Conservation (phyloP, 2,888 invertebrate genomes). For the Lepidonotus clava region DNA sequence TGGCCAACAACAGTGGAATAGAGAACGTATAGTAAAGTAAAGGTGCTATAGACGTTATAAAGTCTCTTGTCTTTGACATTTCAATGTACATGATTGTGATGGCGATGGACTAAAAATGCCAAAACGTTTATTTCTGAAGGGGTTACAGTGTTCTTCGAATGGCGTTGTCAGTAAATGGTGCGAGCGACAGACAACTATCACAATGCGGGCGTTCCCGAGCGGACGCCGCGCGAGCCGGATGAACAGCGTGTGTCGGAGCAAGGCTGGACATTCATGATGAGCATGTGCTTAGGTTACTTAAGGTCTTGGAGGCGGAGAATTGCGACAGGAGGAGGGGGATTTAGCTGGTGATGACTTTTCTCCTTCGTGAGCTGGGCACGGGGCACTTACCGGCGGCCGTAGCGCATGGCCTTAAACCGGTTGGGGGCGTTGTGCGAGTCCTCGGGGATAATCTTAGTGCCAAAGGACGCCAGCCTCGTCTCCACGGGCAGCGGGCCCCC, state of each 20-base stretch:
- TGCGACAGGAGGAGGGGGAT: neutral
- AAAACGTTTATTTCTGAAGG: neutral
- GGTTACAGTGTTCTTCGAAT: neutral
- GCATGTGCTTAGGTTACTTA: too few species aligned
- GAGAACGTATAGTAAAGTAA: neutral
- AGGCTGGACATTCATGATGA: neutral
- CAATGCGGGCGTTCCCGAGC: neutral
- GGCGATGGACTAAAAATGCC: neutral
- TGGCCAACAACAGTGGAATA: neutral
- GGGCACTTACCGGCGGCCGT: conserved; percentile 53
- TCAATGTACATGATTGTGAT: neutral
- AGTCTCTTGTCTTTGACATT: neutral
- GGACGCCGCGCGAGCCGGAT: neutral
- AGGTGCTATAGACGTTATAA: neutral
- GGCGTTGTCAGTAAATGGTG: too few species aligned
- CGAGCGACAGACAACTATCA: neutral
- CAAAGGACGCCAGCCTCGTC: conserved; percentile 60
- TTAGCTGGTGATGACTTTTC: neutral
- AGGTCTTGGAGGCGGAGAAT: too few species aligned
- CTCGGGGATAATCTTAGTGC: conserved; percentile 55
- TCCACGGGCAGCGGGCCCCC: conserved; percentile 61
- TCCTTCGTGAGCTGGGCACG: neutral
- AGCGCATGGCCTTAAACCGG: conserved; percentile 61
- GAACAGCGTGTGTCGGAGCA: too few species aligned
- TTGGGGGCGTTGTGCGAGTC: neutral